Percentiles rank a stretch among this genome's conserved stretches.
Conservation (phyloP, 92 coral and sea anemone species). For the Porites cylindrica region DNA sequence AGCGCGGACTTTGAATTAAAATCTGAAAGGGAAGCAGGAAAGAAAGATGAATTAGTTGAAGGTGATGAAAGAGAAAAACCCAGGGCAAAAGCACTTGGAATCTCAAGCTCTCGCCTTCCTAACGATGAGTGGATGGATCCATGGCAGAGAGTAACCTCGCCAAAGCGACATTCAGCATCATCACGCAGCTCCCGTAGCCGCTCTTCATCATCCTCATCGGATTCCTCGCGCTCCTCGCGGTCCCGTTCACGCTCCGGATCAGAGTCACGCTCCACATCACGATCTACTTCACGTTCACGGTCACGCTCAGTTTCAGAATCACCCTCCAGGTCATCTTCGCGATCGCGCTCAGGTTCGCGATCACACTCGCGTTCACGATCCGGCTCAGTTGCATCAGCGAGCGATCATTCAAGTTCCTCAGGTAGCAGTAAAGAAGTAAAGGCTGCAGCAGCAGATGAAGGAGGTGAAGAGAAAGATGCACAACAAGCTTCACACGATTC, state of each 20-base stretch:
- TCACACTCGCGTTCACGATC: slow-evolving; percentile 65
- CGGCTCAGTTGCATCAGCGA: slow-evolving; percentile 73
- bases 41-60: slow-evolving; percentile 54
- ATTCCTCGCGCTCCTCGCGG: slow-evolving; percentile 80
- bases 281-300: slow-evolving; percentile 81
- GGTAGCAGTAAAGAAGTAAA: slow-evolving; percentile 44
- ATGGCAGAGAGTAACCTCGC: slow-evolving; percentile 88
- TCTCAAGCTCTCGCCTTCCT: slow-evolving; percentile 80
- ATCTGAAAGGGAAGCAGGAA: slow-evolving; percentile 29
- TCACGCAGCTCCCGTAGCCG: slow-evolving; percentile 75
- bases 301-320: slow-evolving; percentile 84
- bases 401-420: slow-evolving; percentile 80
- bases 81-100: slow-evolving; percentile 70
- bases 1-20: neutral
- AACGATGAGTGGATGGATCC: slow-evolving; percentile 93
- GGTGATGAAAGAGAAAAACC: slow-evolving; percentile 70
- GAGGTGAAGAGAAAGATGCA: slow-evolving; percentile 30
- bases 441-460: slow-evolving; percentile 11
- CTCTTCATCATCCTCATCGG: slow-evolving; percentile 86
- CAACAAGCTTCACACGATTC: slow-evolving; percentile 60
- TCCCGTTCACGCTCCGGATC: slow-evolving; percentile 85
- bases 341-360: slow-evolving; percentile 70
- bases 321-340: slow-evolving; percentile 84
- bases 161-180: slow-evolving; percentile 81
- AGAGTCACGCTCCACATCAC: slow-evolving; percentile 93